A percentile compares a stretch with the other conserved stretches of the same genome.
phyloP scores from a whole-genome alignment of 2,113 vertebrate species.

The Seriola aureovittata region DNA sequence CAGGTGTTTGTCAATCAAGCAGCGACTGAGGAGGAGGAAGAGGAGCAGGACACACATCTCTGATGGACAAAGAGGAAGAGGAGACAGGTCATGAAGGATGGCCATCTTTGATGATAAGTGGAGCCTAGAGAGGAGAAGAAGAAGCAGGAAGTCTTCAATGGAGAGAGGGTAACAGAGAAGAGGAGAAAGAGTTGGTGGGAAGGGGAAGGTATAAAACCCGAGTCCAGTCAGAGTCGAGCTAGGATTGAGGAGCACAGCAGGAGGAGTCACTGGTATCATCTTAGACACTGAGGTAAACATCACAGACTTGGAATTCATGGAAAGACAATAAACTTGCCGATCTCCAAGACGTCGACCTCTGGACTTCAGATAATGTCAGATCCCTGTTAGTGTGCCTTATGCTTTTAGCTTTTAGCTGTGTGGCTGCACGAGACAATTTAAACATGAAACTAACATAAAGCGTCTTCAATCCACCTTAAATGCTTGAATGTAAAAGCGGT shows the following conservation, averaged over 20 bases:
- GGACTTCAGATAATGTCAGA: not conserved
- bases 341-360: too few relatives aligned
- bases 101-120: slow-evolving; percentile 11
- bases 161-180: not conserved
- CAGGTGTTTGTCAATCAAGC: slow-evolving; percentile 92
- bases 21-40: slow-evolving; percentile 89
- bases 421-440: slow-evolving; percentile 7
- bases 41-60: slow-evolving; percentile 98
- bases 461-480: not conserved
- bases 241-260: not conserved
- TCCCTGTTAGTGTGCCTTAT: slow-evolving; percentile 57
- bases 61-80: slow-evolving; percentile 76
- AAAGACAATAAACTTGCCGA: too few relatives aligned
- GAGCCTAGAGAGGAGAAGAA: not conserved
- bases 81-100: slow-evolving; percentile 21
- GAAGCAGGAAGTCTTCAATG: not conserved
- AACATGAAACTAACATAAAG: not conserved
- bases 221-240: slow-evolving; percentile 19
- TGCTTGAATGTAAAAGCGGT: slow-evolving; percentile 29
- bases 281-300: slow-evolving; percentile 7
- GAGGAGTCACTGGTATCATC: slow-evolving; percentile 52
- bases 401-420: slow-evolving; percentile 10
- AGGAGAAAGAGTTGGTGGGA: not conserved
- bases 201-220: not conserved
- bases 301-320: not conserved